Conservation (phyloP, 2,797 vertebrate species). For the Pseudochaenichthys georgianus region DNA sequence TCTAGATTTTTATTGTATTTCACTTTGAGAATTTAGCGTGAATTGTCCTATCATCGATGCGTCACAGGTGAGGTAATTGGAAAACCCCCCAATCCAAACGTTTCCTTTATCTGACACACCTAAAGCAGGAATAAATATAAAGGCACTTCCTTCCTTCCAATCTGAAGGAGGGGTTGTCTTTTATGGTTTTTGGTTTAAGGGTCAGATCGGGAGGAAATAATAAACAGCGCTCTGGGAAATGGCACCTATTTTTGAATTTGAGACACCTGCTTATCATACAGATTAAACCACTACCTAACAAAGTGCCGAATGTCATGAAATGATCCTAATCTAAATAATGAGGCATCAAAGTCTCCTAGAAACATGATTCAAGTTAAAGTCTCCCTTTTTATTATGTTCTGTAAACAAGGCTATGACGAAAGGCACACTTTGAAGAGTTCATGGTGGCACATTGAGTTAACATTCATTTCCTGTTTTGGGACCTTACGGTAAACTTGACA, state of each 20-base stretch:
- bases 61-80: not conserved
- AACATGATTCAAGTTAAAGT: constrained; percentile 14
- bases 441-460: constrained; percentile 41
- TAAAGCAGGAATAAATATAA: constrained; percentile 34
- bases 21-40: constrained; percentile 41
- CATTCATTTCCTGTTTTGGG: constrained; percentile 21
- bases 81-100: not conserved
- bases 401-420: constrained; percentile 66
- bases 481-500: not conserved
- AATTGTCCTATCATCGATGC: constrained; percentile 39
- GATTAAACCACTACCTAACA: constrained; percentile 10
- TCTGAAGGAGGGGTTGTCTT: not conserved
- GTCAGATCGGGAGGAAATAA: constrained; percentile 36
- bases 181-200: constrained; percentile 22
- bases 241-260: constrained; percentile 19
- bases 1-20: constrained; percentile 60
- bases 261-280: constrained; percentile 1
- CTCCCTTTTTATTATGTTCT: constrained; percentile 51
- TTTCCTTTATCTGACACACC: constrained; percentile 32
- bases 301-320: not conserved
- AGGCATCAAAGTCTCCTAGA: constrained; percentile 15
- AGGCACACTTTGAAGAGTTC: constrained; percentile 46
- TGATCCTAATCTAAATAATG: constrained; percentile 6
- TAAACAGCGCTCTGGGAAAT: not conserved
- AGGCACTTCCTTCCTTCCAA: constrained; percentile 47